Evolutionary conservation across 2,888 invertebrate species (phyloP), one percentile per base, ranked within the genome.

Genomic region (Macropis europaea): DNA sequence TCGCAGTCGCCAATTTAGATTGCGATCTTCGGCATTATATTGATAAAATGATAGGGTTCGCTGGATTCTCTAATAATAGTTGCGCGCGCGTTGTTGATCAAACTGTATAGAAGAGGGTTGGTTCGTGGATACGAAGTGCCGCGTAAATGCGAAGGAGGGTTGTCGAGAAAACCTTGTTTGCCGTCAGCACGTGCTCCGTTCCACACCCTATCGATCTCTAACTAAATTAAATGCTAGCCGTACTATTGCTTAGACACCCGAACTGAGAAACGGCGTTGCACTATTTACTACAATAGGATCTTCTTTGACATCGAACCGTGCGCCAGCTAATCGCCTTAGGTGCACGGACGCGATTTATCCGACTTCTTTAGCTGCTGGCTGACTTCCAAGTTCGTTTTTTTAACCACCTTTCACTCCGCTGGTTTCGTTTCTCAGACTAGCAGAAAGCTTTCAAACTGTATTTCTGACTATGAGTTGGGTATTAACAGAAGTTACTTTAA

Each of bases 11-110:
- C 60, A 70, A 60, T 63, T 63, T 64, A 61, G 43, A 48, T 60
- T 63, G 45, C 17, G 66, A 70, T 75, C 70, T 78, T 30, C 56
- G 56, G 11, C 56, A 56, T 66, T 62, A 45, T 62, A 47, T 64
- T 36, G 66, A 62, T 70, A 57, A 64, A 63, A 54, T 48, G 50
- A 54, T 24, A 61, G 48, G 70, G 66, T 59, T 59, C 56, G 48
- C 59, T 43, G 66, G 56, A 60, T 42, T 63, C 42, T 71, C 74
- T 82, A 81, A 75, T 81, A 82, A 81, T 80, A 81, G 73, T 66
- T 43, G 2, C 53, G 11, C 53, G 11, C 42, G 56, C 81, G 62
- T 82, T 75, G 70, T 70, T 73, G 75, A 66, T 77, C 70, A 53
- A 34, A 62, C 57, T 56, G 70, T 60, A 56, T 28, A 62, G 45